These are phyloP conservation scores for Hoplodrina ambigua DNA, from an alignment of 2,888 invertebrate species.

Conservation along the genomic window DNA sequence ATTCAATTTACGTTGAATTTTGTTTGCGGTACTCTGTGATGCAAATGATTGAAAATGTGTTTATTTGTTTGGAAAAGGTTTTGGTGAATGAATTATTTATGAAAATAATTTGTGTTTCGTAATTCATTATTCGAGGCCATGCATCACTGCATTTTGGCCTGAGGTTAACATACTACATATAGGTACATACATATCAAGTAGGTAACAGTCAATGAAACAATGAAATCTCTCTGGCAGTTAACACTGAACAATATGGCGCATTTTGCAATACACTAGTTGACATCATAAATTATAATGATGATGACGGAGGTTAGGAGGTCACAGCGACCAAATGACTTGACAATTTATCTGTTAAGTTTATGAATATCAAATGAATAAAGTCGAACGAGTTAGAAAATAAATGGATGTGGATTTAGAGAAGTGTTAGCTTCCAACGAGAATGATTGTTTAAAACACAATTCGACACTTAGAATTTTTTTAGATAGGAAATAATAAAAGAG, in stretches of 20 bases:
- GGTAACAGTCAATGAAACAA: conserved; percentile 7
- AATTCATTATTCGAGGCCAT: conserved; percentile 3
- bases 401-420: conserved; percentile 22
- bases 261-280: conserved; percentile 46
- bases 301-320: conserved; percentile 51
- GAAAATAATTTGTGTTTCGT: conserved; percentile 12
- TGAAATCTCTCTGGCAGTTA: conserved; percentile 26
- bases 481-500: not conserved
- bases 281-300: conserved; percentile 56
- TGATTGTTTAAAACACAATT: conserved; percentile 2
- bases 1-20: conserved; percentile 53
- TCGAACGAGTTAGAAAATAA: conserved; percentile 31
- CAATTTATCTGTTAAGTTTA: conserved; percentile 58
- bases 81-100: conserved; percentile 58
- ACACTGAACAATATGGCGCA: conserved; percentile 28
- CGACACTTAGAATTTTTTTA: too few relatives aligned
- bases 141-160: conserved; percentile 23
- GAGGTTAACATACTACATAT: conserved; percentile 10
- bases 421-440: not conserved
- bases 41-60: conserved; percentile 56
- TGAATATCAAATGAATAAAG: conserved; percentile 53
- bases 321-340: conserved; percentile 42
- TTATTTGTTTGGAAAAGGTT: conserved; percentile 50
- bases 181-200: too few relatives aligned
- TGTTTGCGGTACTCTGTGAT: conserved; percentile 50